Percentiles rank a stretch among this genome's conserved stretches.
Evolutionary conservation across 2,888 invertebrate species (phyloP).

Genomic region (Drosophila siamana): DNA sequence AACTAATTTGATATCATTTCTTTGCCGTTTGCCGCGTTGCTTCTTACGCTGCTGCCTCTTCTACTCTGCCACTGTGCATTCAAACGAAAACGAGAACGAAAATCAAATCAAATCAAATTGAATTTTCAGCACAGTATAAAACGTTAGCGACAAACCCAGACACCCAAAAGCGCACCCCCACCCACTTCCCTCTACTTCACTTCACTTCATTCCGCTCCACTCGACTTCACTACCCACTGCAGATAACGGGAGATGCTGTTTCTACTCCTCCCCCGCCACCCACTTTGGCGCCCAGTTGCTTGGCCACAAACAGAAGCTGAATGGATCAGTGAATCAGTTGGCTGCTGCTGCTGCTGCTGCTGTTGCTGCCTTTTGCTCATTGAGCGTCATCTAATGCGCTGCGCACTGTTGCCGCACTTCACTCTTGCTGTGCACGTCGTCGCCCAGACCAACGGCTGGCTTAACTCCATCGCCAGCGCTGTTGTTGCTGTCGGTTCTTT

Average conservation of each 20-base stretch:
- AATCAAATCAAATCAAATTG: conserved; percentile 84
- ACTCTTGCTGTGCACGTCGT: not conserved
- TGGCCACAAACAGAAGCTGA: conserved; percentile 30
- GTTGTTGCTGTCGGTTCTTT: no score
- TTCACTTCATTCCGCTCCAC: not conserved
- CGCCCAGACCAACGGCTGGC: conserved; percentile 15
- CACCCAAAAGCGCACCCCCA: conserved; percentile 20
- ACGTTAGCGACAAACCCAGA: conserved; percentile 32
- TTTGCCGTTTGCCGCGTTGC: conserved; percentile 24
- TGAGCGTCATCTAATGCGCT: conserved; percentile 38
- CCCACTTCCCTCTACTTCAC: conserved; percentile 8
- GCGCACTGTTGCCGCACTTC: conserved; percentile 65
- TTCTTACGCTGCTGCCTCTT: conserved; percentile 15
- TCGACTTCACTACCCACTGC: conserved; percentile 2
- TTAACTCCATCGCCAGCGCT: conserved; percentile 56
- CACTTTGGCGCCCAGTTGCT: not conserved
- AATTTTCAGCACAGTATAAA: conserved; percentile 71
- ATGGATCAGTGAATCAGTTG: conserved; percentile 58
- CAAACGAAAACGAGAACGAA: conserved; percentile 81
- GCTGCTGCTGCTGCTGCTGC: no score
- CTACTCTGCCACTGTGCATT: conserved; percentile 72
- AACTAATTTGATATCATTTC: conserved; percentile 78
- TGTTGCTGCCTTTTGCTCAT: conserved; percentile 26
- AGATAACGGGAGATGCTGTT: conserved; percentile 2
- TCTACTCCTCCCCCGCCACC: no score